Base-by-base conservation (phyloP, 2,888 invertebrate species). In the Caenorhabditis sp. region DNA sequence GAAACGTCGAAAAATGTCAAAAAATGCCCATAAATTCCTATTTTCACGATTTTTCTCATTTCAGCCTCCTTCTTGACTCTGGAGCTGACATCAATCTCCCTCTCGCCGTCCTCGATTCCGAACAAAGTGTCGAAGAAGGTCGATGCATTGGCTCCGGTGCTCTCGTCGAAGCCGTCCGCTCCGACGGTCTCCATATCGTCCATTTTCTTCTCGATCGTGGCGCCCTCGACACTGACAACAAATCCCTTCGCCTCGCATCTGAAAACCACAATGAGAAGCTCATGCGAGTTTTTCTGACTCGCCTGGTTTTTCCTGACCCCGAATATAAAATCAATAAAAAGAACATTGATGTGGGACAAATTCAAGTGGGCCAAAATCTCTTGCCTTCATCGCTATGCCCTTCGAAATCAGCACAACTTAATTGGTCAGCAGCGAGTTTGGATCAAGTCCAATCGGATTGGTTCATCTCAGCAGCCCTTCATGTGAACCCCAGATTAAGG, bases 271-370 rank as follows among this genome's bases (percentile, higher is more conserved):
- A 81, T 57, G 80, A 82, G 57, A 79, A 81, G 49, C 57, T 82
- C 20, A 77, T 85, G 12, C 66, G 83, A 14, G 69, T 78, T 2
- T 83, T 86, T 38, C 74, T 87, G 14, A 74, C 70, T 12, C 76
- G 83, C 5, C 81, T 87, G 50, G 83, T 82, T 0, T 84, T 84
- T 56, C 92, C 93, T 0, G 97, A 97, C 89, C 93, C 93, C 0
- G 96, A 97, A 86, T 93, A 93, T 89, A 94, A 94, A 89, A 92
- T 97, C 59, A 95, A 96, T 89, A 94, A 94, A 88, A 93, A 93
- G 78, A 92, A 92, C 0, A 92, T 95, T 89, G 92, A 92, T 0
- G 92, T 92, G 83, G 90, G 91, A 23, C 90, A 92, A 67, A 73
- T 81, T 59, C 80, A 82, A 74, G 70, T 82, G 5, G 82, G 80